A percentile compares a stretch with the other conserved stretches of the same genome.
phyloP scores from a whole-genome alignment of 37 sponge, comb jelly and placozoan species.

The Lycopodina hypogea region DNA sequence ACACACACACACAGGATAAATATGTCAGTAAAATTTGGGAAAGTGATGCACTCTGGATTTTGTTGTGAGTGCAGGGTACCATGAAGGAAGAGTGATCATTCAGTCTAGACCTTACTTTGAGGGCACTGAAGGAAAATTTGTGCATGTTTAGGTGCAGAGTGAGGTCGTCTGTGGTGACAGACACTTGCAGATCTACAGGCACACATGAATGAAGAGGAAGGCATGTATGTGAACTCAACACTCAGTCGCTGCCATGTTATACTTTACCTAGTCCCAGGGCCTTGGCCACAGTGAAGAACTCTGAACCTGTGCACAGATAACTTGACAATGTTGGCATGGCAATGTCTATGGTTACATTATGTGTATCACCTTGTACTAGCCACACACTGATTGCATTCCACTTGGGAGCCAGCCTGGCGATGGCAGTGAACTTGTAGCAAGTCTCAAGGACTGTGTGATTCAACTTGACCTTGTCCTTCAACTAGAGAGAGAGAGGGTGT shows the following conservation, averaged over 20 bases:
- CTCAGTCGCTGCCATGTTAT: too few relatives aligned
- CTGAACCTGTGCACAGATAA: conserved; percentile 31
- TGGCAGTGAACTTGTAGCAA: conserved; percentile 68
- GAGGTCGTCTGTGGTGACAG: conserved; percentile 28
- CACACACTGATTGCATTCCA: conserved; percentile 65
- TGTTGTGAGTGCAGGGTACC: not conserved
- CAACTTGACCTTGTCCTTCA: conserved; percentile 2
- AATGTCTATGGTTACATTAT: not conserved
- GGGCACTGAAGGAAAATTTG: conserved; percentile 21
- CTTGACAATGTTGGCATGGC: not conserved
- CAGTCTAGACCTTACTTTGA: conserved; percentile 20
- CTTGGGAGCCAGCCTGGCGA: conserved; percentile 78
- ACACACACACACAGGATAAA: too few relatives aligned
- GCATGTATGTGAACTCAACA: too few relatives aligned
- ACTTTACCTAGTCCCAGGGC: conserved; percentile 38
- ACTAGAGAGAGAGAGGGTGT: not conserved
- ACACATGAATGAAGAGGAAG: too few relatives aligned
- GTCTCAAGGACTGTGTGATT: conserved; percentile 16
- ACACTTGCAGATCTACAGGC: conserved; percentile 47
- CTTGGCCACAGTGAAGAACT: conserved; percentile 40
- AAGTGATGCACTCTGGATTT: too few relatives aligned
- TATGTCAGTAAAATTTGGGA: too few relatives aligned
- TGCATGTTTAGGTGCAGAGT: conserved; percentile 18
- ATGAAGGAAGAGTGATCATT: not conserved
- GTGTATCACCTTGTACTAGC: conserved; percentile 62